Percentiles rank a stretch among this genome's conserved stretches.
phyloP scores from a whole-genome alignment of 2,888 invertebrate species.

The Tryphoninae sp. region DNA sequence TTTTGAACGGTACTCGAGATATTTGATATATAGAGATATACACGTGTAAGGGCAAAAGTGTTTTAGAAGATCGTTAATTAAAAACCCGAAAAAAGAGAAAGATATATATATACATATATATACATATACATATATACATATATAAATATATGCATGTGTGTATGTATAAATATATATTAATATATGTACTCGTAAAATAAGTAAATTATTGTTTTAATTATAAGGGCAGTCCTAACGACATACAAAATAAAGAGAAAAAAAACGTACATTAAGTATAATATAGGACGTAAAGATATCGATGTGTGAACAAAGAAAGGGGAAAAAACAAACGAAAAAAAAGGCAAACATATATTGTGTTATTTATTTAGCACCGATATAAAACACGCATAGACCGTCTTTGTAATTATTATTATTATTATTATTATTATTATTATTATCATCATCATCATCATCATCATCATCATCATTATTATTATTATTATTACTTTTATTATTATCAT shows the following conservation, averaged over 20 bases:
- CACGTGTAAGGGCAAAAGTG: constrained; percentile 61
- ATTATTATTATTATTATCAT: not conserved
- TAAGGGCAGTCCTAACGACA: constrained; percentile 70
- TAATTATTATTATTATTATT: constrained; percentile 14
- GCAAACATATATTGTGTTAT: constrained; percentile 31
- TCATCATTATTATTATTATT: constrained; percentile 5
- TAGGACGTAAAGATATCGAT: constrained; percentile 70
- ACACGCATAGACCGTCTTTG: constrained; percentile 40
- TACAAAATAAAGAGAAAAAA: constrained; percentile 66
- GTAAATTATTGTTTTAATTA: constrained; percentile 47
- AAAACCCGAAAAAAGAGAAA: constrained; percentile 46
- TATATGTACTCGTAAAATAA: constrained; percentile 24
- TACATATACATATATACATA: not conserved
- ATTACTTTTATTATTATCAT: not conserved
- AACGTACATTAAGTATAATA: constrained; percentile 46
- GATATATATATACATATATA: constrained; percentile 28
- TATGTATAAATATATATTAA: constrained; percentile 27
- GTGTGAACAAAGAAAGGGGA: constrained; percentile 53
- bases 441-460: too few relatives aligned
- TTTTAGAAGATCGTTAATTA: constrained; percentile 63
- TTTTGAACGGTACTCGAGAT: constrained; percentile 59
- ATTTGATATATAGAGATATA: constrained; percentile 66
- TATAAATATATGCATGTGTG: too few relatives aligned
- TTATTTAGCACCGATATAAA: constrained; percentile 35
- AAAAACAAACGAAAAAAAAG: not conserved